Base-by-base conservation (phyloP, 1,140 invertebrate species). In the Pseudoatta argentina region DNA sequence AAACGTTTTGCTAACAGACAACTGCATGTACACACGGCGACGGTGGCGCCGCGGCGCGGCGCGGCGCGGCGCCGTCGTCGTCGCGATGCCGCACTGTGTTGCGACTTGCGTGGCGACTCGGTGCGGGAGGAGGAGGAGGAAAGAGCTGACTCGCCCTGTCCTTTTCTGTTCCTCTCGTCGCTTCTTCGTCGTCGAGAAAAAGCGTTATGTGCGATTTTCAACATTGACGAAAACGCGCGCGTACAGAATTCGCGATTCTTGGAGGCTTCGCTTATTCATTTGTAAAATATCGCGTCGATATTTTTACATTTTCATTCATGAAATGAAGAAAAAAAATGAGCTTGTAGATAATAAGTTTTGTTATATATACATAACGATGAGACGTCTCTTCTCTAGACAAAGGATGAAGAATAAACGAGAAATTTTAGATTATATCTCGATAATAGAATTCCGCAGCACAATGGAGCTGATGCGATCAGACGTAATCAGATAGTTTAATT, bases 11-110 rank as follows among this genome's bases (percentile, higher is more conserved):
- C 67, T 21, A 72, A 86, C 76, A 86, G 88, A 89, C 91, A 92
- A 92, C 89, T 92, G 88, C 91, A 88, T 92, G 92, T 91, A 91
- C 63, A 91, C 86, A 92, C 86, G 85, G 51, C 24, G 67, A 83
- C 77, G 66, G 88, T 71, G 24, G 91, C 91, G 89, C 85, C 87
- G 91, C 67, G 30, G 3, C 30, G 27, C 27, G 78, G 53, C 64
- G 24, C 24, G 24, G 24, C 24, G 63, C 63, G 24, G 90, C 91
- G 88, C 85, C 55, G 55, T 21, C 55, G 55, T 57, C 55, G 55
- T 57, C 55, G 55, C 55, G 55, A 57, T 57, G 55, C 55, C 86
- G 91, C 87, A 61, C 53, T 24, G 18, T 55, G 18, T 7, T 8
- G 34, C 30, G 30, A 34, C 30, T 34, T 34, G 30, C 34, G 7